Percentiles rank a stretch among this genome's conserved stretches.
Conservation (phyloP, 2,113 vertebrate species). For the Myiagra hebetior region DNA sequence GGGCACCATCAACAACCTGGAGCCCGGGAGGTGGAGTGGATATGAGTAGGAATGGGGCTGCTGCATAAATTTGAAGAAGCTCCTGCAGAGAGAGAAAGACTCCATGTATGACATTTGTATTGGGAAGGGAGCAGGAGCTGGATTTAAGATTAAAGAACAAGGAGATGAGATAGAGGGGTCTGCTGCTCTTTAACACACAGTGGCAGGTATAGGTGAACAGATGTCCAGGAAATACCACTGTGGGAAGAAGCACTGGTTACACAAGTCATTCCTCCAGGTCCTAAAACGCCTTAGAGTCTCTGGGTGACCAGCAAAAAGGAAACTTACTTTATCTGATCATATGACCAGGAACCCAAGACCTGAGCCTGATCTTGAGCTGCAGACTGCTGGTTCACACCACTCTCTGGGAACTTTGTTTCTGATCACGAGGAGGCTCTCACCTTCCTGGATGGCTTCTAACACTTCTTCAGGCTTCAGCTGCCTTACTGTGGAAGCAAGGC, state of each 20-base stretch:
- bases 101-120: neutral
- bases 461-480: neutral
- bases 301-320: neutral
- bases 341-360: neutral
- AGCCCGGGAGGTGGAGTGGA: neutral
- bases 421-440: neutral
- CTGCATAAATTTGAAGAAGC: neutral
- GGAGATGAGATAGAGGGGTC: neutral
- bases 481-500: neutral
- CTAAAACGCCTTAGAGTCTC: neutral
- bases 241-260: neutral
- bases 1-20: neutral
- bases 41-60: neutral
- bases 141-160: neutral
- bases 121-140: neutral
- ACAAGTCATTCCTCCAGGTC: neutral
- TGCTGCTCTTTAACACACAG: neutral
- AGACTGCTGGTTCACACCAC: neutral
- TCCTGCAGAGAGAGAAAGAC: neutral
- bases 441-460: neutral
- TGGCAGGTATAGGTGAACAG: neutral
- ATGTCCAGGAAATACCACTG: neutral
- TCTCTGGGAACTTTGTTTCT: neutral
- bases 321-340: neutral
- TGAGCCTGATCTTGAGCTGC: neutral